Evolutionary conservation across 1,140 invertebrate genomes (phyloP).

Genomic region (Macrostomum lignano): DNA sequence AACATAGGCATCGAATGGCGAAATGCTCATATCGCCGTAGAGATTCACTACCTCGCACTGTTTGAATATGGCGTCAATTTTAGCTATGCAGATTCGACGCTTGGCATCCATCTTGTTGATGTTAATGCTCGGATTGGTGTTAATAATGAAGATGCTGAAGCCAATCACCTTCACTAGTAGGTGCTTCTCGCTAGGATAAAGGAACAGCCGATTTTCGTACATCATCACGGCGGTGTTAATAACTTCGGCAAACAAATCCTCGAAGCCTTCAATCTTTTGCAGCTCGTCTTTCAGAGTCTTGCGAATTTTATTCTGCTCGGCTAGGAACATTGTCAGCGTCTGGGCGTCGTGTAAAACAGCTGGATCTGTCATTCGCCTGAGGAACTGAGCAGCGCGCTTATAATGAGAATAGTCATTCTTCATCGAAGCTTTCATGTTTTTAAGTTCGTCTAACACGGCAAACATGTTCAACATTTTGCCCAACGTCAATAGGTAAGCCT

Average conservation of each 20-base stretch:
- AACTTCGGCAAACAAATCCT: conserved; percentile 74
- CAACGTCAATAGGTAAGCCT: conserved; percentile 83
- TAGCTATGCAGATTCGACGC: too few relatives aligned
- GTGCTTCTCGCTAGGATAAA: conserved; percentile 83
- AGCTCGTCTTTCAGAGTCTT: conserved; percentile 58
- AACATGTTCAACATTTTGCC: conserved; percentile 99
- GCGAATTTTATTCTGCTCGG: conserved; percentile 88
- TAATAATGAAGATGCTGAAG: too few relatives aligned
- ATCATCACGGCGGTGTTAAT: conserved; percentile 89
- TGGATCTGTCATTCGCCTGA: too few relatives aligned
- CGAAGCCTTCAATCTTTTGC: conserved; percentile 37
- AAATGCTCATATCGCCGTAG: conserved; percentile 98
- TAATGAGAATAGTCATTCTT: conserved; percentile 98
- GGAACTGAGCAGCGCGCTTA: too few relatives aligned
- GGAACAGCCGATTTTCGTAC: conserved; percentile 86
- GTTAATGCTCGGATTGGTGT: too few relatives aligned
- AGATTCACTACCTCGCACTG: conserved; percentile 72
- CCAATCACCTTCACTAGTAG: conserved; percentile 69
- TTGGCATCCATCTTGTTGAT: too few relatives aligned
- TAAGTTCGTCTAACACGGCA: conserved; percentile 85
- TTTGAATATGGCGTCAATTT: conserved; percentile 90
- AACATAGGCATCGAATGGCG: conserved; percentile 91
- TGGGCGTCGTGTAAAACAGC: conserved; percentile 85
- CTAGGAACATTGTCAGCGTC: conserved; percentile 95
- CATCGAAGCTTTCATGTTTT: conserved; percentile 98